These are phyloP conservation scores for Olivierus martensii DNA, from an alignment of 1,140 invertebrate species.

Conservation along the genomic window DNA sequence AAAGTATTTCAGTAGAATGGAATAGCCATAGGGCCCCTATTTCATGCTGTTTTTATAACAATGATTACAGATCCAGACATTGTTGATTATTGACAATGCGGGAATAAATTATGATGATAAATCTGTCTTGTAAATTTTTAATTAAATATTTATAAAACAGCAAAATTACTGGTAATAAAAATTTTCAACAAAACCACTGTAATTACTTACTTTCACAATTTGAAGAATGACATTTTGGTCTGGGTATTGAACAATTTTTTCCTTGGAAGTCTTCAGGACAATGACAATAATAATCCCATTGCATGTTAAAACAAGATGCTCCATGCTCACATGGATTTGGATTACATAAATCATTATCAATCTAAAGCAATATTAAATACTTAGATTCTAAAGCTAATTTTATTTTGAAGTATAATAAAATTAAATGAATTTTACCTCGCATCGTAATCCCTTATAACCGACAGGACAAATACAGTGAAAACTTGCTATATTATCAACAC, in stretches of 20 bases:
- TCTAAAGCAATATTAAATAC: slow-evolving; percentile 42
- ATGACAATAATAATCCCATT: slow-evolving; percentile 71
- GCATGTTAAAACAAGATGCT: slow-evolving; percentile 73
- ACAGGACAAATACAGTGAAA: slow-evolving; percentile 83
- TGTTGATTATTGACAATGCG: no score
- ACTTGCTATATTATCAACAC: slow-evolving; percentile 74
- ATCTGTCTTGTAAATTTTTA: no score
- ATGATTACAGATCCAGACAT: no score
- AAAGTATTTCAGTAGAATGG: no score
- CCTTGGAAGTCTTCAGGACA: slow-evolving; percentile 76
- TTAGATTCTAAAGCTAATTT: no score
- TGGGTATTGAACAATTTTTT: slow-evolving; percentile 57
- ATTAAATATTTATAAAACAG: no score
- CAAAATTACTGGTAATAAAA: no score
- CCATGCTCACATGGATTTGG: slow-evolving; percentile 74
- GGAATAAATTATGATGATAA: no score
- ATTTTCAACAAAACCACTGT: no score
- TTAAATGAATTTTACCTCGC: slow-evolving; percentile 45
- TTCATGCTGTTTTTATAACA: no score
- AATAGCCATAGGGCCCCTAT: no score
- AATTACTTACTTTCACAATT: slow-evolving; percentile 12
- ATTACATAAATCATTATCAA: slow-evolving; percentile 71
- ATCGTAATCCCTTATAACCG: slow-evolving; percentile 60
- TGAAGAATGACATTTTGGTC: slow-evolving; percentile 8
- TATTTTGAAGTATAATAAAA: no score